A percentile compares a stretch with the other conserved stretches of the same genome.
Evolutionary conservation across 2,113 vertebrate genomes (phyloP).

Genomic region (Elachura formosa): DNA sequence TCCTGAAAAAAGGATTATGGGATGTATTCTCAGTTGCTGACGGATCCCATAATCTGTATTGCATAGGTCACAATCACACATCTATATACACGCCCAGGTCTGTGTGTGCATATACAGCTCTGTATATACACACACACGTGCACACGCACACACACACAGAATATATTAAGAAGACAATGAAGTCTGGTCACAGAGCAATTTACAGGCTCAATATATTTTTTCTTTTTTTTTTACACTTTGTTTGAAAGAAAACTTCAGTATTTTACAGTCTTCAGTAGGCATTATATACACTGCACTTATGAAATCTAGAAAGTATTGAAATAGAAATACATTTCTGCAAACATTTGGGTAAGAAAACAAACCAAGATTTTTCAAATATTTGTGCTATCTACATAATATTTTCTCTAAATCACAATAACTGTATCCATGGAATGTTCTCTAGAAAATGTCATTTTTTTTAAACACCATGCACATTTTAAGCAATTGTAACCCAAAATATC

Average conservation of each 20-base stretch:
- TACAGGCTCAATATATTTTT: slow-evolving; percentile 79
- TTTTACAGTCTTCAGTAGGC: slow-evolving; percentile 79
- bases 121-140: slow-evolving; percentile 46
- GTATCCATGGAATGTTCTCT: slow-evolving; percentile 72
- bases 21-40: slow-evolving; percentile 73
- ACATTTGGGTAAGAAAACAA: slow-evolving; percentile 81
- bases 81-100: slow-evolving; percentile 53
- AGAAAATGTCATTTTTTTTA: slow-evolving; percentile 63
- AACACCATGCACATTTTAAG: slow-evolving; percentile 76
- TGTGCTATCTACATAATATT: slow-evolving; percentile 78
- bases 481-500: slow-evolving; percentile 72
- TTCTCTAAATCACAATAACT: slow-evolving; percentile 77
- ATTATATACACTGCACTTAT: slow-evolving; percentile 84
- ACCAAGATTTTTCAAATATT: slow-evolving; percentile 70
- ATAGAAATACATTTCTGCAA: slow-evolving; percentile 77
- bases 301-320: slow-evolving; percentile 79
- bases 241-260: slow-evolving; percentile 80
- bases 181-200: slow-evolving; percentile 80
- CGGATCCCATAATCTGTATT: slow-evolving; percentile 78
- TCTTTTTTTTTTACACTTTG: slow-evolving; percentile 70
- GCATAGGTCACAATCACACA: slow-evolving; percentile 89
- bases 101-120: neutral
- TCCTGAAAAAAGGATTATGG: slow-evolving; percentile 83
- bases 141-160: slow-evolving; percentile 70
- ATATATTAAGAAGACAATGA: slow-evolving; percentile 81